Conservation (phyloP, 2,797 vertebrate species). For the Lerista edwardsae region DNA sequence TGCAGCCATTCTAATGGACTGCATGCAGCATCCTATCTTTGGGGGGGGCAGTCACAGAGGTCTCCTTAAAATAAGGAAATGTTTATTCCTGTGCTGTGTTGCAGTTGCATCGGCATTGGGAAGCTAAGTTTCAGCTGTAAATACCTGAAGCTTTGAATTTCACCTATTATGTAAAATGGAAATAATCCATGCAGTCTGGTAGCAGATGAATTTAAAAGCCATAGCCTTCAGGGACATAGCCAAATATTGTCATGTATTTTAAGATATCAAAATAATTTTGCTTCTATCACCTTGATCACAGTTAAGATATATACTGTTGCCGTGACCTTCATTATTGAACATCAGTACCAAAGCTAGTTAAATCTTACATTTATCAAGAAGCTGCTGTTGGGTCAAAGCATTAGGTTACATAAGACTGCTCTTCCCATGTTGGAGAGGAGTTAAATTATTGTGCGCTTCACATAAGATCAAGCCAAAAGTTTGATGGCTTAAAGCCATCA, state of each 20-base stretch:
- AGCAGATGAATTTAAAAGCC: background rate
- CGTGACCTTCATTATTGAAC: conserved; percentile 9
- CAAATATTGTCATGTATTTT: background rate
- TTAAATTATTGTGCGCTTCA: background rate
- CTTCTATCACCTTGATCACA: background rate
- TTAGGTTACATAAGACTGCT: background rate
- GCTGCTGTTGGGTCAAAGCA: background rate
- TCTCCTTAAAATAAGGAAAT: no score
- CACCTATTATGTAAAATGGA: background rate
- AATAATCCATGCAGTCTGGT: background rate
- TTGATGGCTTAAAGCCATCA: background rate
- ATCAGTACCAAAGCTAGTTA: background rate
- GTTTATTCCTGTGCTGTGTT: no score
- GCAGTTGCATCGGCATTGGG: no score
- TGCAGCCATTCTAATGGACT: no score
- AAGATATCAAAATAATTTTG: background rate
- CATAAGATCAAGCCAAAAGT: conserved; percentile 12
- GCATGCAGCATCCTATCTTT: no score
- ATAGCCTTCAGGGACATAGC: background rate
- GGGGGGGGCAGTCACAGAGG: no score
- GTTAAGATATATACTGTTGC: background rate
- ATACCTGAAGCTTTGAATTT: background rate
- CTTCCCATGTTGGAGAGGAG: background rate
- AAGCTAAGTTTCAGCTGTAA: no score
- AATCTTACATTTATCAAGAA: background rate